Conservation (phyloP, 2,888 invertebrate species). For the Timema cristinae region DNA sequence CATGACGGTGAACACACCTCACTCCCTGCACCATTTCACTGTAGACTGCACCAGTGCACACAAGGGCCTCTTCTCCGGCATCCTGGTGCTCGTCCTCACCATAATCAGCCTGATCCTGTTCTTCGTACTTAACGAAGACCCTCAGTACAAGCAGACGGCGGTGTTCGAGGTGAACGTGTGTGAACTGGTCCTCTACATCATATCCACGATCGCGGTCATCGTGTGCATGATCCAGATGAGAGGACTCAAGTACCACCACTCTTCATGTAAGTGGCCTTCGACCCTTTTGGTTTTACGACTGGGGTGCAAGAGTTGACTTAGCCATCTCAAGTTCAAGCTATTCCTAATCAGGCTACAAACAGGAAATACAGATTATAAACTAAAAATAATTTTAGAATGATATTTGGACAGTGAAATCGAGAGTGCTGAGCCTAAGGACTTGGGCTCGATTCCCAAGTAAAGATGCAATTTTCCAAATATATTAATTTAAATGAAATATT, state of each 20-base stretch:
- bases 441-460: no score
- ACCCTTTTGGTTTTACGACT: no score
- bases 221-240: conserved; percentile 66
- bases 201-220: conserved; percentile 60
- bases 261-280: conserved; percentile 49
- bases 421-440: no score
- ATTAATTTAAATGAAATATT: no score
- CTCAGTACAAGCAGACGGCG: conserved; percentile 53
- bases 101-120: conserved; percentile 87
- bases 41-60: conserved; percentile 61
- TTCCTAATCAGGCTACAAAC: no score
- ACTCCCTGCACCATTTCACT: conserved; percentile 45
- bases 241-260: conserved; percentile 61
- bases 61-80: conserved; percentile 54
- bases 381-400: no score
- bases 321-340: no score
- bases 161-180: conserved; percentile 72
- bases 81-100: conserved; percentile 73
- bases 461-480: no score
- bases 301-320: no score
- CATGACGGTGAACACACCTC: neutral
- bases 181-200: conserved; percentile 67
- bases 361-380: no score
- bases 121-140: conserved; percentile 72
- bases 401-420: no score